Evolutionary conservation across 2,888 invertebrate species (phyloP), one percentile per base, ranked within the genome.

Genomic region (Meganola albula): DNA sequence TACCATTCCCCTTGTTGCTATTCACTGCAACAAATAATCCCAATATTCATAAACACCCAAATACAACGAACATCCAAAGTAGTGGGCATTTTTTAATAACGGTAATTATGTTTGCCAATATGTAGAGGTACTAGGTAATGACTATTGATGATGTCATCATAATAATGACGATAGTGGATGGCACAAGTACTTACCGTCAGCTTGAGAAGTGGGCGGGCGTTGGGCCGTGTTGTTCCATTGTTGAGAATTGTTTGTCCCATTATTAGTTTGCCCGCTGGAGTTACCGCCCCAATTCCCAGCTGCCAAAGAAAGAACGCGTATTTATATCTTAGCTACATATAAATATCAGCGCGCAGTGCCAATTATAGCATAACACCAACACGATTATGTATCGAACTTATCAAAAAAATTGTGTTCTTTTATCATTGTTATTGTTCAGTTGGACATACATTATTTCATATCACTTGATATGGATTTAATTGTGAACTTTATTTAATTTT

Each of bases 211-310:
- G 43, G 87, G 87, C 52, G 87, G 87, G 40, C 87, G 76, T 57
- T 87, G 87, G 48, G 74, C 75, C 47, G 76, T 62, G 57, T 67
- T 85, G 63, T 77, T 82, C 87, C 87, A 87, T 68, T 85, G 86
- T 66, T 83, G 82, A 71, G 78, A 74, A 78, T 76, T 82, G 71
- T 75, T 78, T 48, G 80, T 63, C 50, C 74, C 74, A 63, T 73
- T 80, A 69, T 75, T 82, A 40, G 77, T 63, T 66, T 78, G 82
- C 55, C 75, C 78, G 59, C 76, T 72, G 51, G 78, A 74, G 65
- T 72, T 78, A 53, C 76, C 74, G 59, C 84, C 83, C 86, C 86
- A 87, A 65, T 82, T 85, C 56, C 79, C 87, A 67, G 83, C 80
- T 80, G 71, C 54, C 50, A 59, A 65, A 56, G 41, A 53, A 66